Conservation (phyloP, 2,888 invertebrate genomes). For the Tipula vernalis region DNA sequence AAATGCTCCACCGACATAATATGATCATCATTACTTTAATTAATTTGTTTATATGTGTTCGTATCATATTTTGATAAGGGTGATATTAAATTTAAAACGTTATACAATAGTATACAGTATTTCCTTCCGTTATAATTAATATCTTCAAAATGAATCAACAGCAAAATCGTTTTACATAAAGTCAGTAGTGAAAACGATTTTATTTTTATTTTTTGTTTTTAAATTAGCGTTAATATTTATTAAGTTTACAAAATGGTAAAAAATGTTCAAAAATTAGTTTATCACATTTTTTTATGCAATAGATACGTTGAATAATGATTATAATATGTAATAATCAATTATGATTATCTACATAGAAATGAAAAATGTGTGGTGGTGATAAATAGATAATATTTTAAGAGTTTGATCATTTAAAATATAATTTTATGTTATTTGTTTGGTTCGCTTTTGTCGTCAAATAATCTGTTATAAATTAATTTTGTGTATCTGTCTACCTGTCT, state of each 20-base stretch:
- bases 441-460: neutral
- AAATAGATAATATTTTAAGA: neutral
- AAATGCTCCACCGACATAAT: neutral
- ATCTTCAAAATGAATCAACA: neutral
- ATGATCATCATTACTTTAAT: neutral
- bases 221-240: neutral
- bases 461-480: neutral
- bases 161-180: neutral
- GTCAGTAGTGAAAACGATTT: neutral
- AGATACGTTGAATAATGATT: too few relatives aligned
- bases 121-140: neutral
- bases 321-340: too few relatives aligned
- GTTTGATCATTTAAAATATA: neutral
- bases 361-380: neutral
- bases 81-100: neutral
- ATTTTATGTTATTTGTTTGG: neutral
- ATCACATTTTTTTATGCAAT: too few relatives aligned
- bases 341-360: neutral
- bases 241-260: neutral
- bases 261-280: too few relatives aligned
- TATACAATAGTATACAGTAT: neutral
- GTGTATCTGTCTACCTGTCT: neutral
- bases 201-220: neutral
- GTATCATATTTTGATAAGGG: neutral
- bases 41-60: neutral